Evolutionary conservation across 2,888 invertebrate species (phyloP).

Genomic region (Macrosoma leucophasiata): DNA sequence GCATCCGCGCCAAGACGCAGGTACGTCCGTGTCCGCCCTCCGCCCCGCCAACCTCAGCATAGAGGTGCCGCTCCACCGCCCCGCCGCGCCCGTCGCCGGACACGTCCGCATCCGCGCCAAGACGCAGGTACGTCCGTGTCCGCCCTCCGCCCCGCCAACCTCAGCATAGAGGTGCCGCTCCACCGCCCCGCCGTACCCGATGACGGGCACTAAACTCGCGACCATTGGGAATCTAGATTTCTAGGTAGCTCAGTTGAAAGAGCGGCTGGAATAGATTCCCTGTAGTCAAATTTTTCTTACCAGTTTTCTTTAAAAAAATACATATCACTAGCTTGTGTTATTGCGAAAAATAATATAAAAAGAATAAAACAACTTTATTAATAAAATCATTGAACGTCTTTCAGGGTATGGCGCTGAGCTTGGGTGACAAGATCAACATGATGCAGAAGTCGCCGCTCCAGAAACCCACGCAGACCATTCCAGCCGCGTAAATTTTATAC

Average conservation of each 20-base stretch:
- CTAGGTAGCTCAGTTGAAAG: too few species aligned
- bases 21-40: too few species aligned
- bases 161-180: slow-evolving; percentile 3
- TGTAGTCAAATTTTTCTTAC: too few species aligned
- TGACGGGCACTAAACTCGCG: background rate
- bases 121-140: slow-evolving; percentile 82
- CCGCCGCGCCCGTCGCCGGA: too few species aligned
- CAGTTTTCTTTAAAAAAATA: too few species aligned
- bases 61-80: too few species aligned
- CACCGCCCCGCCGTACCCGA: slow-evolving; percentile 21
- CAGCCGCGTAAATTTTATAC: slow-evolving; percentile 56
- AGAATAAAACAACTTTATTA: too few species aligned
- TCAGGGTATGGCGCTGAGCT: slow-evolving; percentile 98
- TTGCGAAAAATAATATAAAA: too few species aligned
- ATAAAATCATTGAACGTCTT: background rate
- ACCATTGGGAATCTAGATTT: too few species aligned
- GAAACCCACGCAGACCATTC: slow-evolving; percentile 43
- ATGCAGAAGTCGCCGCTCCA: slow-evolving; percentile 84
- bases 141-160: slow-evolving; percentile 21
- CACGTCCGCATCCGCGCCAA: slow-evolving; percentile 98
- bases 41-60: too few species aligned
- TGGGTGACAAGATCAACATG: slow-evolving; percentile 98
- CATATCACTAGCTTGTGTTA: too few species aligned
- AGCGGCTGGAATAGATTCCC: too few species aligned
- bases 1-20: slow-evolving; percentile 98